Evolutionary conservation across 2,797 vertebrate genomes (phyloP).

Genomic region (Sebastolobus altivelis): DNA sequence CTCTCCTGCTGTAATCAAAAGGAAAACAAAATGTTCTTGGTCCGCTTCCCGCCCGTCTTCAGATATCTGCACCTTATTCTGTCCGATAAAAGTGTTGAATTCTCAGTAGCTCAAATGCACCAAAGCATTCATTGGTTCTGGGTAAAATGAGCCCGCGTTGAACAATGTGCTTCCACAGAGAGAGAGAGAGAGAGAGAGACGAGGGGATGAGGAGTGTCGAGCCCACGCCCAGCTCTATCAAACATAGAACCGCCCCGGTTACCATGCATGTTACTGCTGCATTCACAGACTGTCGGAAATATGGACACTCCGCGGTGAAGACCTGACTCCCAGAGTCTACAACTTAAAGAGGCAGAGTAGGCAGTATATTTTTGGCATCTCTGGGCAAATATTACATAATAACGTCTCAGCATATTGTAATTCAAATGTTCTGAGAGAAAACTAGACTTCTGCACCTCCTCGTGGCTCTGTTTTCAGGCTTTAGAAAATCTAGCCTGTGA

Average conservation of each 20-base stretch:
- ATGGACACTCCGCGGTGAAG: rapidly evolving
- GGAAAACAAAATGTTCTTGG: conserved; percentile 50
- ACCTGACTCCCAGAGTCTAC: background rate
- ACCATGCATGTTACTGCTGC: conserved; percentile 65
- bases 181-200: background rate
- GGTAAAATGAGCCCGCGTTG: conserved; percentile 69
- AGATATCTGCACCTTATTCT: conserved; percentile 32
- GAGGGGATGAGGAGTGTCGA: conserved; percentile 73
- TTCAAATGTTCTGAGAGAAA: no score
- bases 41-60: conserved; percentile 45
- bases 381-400: no score
- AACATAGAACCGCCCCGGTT: conserved; percentile 78
- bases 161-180: conserved; percentile 84
- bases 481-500: no score
- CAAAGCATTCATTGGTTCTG: conserved; percentile 61
- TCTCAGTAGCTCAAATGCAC: conserved; percentile 58
- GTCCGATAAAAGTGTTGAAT: conserved; percentile 32
- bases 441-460: no score
- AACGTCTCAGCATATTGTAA: no score
- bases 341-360: no score
- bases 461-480: no score
- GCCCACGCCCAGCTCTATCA: conserved; percentile 86
- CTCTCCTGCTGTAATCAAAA: conserved; percentile 29
- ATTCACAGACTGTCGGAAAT: conserved; percentile 32
- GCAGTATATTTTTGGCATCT: no score